Conservation (phyloP, 2,113 vertebrate species). For the Carollia perspicillata region DNA sequence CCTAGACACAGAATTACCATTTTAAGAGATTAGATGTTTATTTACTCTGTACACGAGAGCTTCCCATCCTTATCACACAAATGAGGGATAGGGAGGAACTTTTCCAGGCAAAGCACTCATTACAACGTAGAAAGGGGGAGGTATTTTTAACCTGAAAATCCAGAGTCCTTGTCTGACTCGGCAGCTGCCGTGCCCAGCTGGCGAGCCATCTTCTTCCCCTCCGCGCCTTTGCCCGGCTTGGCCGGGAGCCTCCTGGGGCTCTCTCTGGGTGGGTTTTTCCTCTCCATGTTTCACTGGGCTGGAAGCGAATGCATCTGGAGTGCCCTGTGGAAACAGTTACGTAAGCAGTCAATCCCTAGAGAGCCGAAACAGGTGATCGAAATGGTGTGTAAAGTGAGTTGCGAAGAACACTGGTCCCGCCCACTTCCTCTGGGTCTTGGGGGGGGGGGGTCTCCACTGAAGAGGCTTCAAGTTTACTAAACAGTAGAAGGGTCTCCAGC, state of each 20-base stretch:
- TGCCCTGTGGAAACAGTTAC: constrained; percentile 61
- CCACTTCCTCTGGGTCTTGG: background rate
- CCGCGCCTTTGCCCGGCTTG: constrained; percentile 66
- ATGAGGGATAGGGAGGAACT: background rate
- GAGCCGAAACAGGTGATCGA: constrained; percentile 4
- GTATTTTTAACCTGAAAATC: constrained; percentile 88
- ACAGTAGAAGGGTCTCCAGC: background rate
- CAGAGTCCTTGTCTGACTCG: constrained; percentile 90
- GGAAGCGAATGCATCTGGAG: background rate
- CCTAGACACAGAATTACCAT: background rate
- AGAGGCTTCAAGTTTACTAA: background rate
- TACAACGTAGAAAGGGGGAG: constrained; percentile 26
- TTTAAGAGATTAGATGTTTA: background rate
- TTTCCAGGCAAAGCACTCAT: background rate
- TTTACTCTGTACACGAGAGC: background rate
- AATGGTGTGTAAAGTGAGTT: background rate
- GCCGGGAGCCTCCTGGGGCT: constrained; percentile 45
- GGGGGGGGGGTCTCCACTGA: background rate
- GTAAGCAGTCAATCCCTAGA: constrained; percentile 11
- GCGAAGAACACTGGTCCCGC: background rate
- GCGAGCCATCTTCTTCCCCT: constrained; percentile 72
- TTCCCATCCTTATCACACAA: background rate
- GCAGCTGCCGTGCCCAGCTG: constrained; percentile 59
- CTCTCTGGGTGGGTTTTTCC: constrained; percentile 44
- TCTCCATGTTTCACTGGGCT: constrained; percentile 56